Evolutionary conservation across 2,797 vertebrate species (phyloP).

Genomic region (Eremophila alpestris): DNA sequence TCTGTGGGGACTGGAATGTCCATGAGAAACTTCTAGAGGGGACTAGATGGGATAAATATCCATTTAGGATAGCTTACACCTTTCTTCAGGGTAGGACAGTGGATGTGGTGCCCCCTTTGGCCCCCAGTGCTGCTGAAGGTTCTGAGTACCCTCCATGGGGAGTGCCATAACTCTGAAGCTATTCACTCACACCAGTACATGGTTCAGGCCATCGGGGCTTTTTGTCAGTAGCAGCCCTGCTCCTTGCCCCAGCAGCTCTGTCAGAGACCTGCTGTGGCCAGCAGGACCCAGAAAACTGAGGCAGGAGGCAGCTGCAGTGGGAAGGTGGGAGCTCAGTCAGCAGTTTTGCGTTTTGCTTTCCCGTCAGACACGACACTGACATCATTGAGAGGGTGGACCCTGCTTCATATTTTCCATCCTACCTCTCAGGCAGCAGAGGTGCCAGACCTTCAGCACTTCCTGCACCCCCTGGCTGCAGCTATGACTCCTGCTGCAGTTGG

Average conservation of each 20-base stretch:
- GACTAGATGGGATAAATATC: background rate
- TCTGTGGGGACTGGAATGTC: background rate
- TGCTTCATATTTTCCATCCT: slow-evolving; percentile 20
- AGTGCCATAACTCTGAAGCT: background rate
- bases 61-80: background rate
- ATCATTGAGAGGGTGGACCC: background rate
- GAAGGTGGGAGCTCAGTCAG: background rate
- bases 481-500: background rate
- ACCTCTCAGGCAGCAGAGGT: background rate
- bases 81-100: background rate
- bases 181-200: fast-evolving
- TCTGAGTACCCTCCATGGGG: background rate
- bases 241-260: background rate
- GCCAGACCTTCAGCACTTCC: background rate
- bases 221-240: background rate
- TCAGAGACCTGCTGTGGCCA: background rate
- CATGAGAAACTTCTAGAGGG: background rate
- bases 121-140: background rate
- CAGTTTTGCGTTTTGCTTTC: slow-evolving; percentile 17
- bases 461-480: background rate
- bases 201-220: fast-evolving
- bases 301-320: background rate
- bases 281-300: background rate
- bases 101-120: background rate
- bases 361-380: background rate